These are phyloP conservation scores for Operophtera brumata DNA, from an alignment of 2,888 invertebrate species.

Conservation along the genomic window DNA sequence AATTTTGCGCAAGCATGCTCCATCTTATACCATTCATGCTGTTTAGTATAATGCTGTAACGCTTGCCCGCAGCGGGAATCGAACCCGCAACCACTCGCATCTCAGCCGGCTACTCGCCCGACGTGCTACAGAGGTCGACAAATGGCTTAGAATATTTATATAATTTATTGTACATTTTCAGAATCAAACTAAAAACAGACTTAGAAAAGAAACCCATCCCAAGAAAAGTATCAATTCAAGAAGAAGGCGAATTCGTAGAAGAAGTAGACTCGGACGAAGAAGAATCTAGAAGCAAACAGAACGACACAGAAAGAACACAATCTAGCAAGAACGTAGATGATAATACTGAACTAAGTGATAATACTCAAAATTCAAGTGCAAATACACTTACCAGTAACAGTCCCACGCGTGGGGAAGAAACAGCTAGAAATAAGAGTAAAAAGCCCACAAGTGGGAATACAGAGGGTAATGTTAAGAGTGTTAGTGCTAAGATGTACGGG, in stretches of 20 bases:
- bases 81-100: no score
- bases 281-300: constrained; percentile 22
- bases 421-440: constrained; percentile 1
- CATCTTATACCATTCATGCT: no score
- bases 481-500: constrained; percentile 55
- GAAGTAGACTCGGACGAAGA: constrained; percentile 76
- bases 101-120: no score
- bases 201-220: constrained; percentile 51
- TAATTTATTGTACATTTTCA: constrained; percentile 38
- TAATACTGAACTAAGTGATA: not conserved
- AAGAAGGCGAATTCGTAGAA: constrained; percentile 75
- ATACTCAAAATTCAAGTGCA: not conserved
- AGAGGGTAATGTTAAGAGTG: constrained; percentile 16
- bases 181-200: constrained; percentile 76
- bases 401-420: not conserved
- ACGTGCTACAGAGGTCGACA: no score
- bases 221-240: constrained; percentile 42
- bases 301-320: constrained; percentile 13
- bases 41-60: no score
- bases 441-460: constrained; percentile 5
- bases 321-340: constrained; percentile 17
- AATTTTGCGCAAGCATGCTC: no score
- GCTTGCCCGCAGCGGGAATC: no score
- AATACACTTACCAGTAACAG: not conserved
- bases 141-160: no score